Conservation (phyloP, 2,797 vertebrate genomes). For the Peromyscus attwateri region DNA sequence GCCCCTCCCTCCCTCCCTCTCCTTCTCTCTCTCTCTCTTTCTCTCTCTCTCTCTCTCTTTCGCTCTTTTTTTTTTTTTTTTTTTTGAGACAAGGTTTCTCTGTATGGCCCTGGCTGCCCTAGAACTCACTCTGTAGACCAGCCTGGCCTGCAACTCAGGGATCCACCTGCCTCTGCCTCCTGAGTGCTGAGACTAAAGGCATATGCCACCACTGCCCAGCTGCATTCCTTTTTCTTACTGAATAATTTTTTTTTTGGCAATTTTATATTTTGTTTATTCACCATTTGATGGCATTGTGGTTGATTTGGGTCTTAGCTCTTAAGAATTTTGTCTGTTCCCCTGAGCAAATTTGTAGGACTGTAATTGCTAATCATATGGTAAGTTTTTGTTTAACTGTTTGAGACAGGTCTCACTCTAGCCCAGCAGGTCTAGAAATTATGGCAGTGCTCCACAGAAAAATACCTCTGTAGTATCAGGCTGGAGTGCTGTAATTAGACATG, state of each 20-base stretch:
- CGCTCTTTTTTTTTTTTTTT: no score
- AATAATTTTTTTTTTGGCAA: neutral
- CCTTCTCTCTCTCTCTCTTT: no score
- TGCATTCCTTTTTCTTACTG: neutral
- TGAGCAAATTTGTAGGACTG: neutral
- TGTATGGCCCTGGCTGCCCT: neutral
- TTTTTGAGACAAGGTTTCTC: neutral
- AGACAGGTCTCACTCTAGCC: neutral
- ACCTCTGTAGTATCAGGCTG: neutral
- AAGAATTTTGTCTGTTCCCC: neutral
- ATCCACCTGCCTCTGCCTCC: neutral
- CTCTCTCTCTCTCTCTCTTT: no score
- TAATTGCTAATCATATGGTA: neutral
- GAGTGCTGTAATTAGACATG: neutral
- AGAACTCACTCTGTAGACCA: neutral
- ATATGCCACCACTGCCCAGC: no score
- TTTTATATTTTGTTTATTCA: neutral
- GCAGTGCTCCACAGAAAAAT: neutral
- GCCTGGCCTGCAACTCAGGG: neutral
- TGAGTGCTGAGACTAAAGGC: neutral
- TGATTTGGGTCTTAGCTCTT: neutral
- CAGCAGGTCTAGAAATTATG: neutral
- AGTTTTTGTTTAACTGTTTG: neutral
- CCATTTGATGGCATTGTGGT: neutral
- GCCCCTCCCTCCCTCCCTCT: no score